Conservation (phyloP, 2,888 invertebrate species). For the Elegia similella region DNA sequence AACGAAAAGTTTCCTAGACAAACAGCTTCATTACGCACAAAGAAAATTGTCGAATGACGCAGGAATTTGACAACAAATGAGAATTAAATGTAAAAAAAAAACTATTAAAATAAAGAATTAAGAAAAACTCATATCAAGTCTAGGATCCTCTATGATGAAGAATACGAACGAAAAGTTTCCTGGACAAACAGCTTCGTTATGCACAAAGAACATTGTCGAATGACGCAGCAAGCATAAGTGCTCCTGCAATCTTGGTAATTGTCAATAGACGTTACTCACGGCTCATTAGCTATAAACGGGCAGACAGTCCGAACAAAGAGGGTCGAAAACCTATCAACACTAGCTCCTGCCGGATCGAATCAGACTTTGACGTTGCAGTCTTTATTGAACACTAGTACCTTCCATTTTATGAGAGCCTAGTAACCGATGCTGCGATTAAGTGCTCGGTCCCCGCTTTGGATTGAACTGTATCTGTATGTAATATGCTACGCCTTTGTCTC, state of each 20-base stretch:
- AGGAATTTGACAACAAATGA: too few relatives aligned
- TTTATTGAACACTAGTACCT: constrained; percentile 4
- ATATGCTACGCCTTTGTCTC: too few relatives aligned
- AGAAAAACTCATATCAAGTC: too few relatives aligned
- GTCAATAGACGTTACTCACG: constrained; percentile 47
- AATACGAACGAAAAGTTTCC: too few relatives aligned
- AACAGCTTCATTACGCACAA: too few relatives aligned
- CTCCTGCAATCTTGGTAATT: constrained; percentile 48
- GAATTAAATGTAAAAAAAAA: too few relatives aligned
- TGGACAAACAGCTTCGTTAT: background rate
- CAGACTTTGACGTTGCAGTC: background rate
- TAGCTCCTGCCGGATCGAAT: constrained; percentile 6
- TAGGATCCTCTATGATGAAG: too few relatives aligned
- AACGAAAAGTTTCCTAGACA: too few relatives aligned
- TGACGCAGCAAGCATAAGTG: constrained; percentile 20
- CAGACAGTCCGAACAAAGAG: constrained; percentile 3
- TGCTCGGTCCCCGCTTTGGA: background rate
- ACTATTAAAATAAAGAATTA: too few relatives aligned
- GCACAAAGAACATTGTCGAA: background rate
- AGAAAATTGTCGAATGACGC: too few relatives aligned
- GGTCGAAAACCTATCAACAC: constrained; percentile 9
- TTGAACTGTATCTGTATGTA: too few relatives aligned
- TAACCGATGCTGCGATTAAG: background rate
- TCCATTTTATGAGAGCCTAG: constrained; percentile 2
- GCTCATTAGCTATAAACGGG: constrained; percentile 33